Base-by-base conservation (phyloP, 2,888 invertebrate genomes). In the Epinotia brunnichana region DNA sequence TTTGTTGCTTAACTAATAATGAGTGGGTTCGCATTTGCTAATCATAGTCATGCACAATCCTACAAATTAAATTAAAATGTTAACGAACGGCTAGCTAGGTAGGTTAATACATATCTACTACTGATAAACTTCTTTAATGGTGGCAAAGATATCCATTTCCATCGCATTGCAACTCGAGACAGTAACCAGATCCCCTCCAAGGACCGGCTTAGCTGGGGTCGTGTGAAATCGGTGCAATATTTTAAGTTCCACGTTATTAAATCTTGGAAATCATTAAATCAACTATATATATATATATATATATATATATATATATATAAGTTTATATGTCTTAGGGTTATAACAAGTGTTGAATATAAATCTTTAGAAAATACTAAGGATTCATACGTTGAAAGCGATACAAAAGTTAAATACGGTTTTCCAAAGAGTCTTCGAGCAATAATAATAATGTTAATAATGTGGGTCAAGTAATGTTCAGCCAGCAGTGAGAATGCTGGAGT, bases 141-240 rank as follows among this genome's bases (percentile, higher is more conserved):
- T 51, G 51, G 73, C 63, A 69, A 29, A 56, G 73, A 63, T 73
- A 73, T 59, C 69, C 57, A 72, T 57, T 73, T 73, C 76, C 75
- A 53, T 53, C 60, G 71, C 57, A 76, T 74, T 80, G 82, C 79
- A 83, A 85, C 77, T 73, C 68, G 83, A 83, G 78, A 72, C 76
- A 72, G 85, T 81, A 84, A 85, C 76, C 74, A 78, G 83, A 86
- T 77, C 76, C 76, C 75, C 74, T 79, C 77, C 69, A 76, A 83
- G 81, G 79, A 78, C 77, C 78, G 80, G 71, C 80, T 77, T 72
- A 72, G 61, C 72, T 56, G 35, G 82, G 80, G 81, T 81, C 74
- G 75, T 80, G 79, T 82, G 81, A 82, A 83, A 80, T 80, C 79
- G 74, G 77, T 79, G 80, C 77, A 79, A 35, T 24, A 67, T 70